Evolutionary conservation across 2,113 vertebrate species (phyloP).

Genomic region (Ornithorhynchus anatinus): DNA sequence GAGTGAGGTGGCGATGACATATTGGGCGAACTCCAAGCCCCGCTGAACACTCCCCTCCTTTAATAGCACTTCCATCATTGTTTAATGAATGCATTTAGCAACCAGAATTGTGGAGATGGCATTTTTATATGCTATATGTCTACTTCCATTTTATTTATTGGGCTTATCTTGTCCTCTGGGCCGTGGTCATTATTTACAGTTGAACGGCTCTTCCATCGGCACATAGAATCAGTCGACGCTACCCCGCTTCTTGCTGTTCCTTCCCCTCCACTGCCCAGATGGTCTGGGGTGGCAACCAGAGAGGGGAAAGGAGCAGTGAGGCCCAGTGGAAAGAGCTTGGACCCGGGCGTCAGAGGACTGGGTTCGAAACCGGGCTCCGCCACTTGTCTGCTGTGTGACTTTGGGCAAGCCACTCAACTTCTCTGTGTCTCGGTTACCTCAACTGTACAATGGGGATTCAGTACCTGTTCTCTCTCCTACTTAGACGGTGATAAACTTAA

Average conservation of each 20-base stretch:
- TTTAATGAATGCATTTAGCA: constrained; percentile 53
- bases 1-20: no score
- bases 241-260: not conserved
- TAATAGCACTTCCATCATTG: constrained; percentile 44
- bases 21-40: no score
- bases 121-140: constrained; percentile 47
- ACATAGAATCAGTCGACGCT: constrained; percentile 1
- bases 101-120: constrained; percentile 21
- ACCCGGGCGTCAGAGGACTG: no score
- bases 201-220: constrained; percentile 24
- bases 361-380: no score
- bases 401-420: no score
- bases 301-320: not conserved
- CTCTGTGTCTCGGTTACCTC: no score
- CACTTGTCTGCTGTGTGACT: no score
- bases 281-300: not conserved
- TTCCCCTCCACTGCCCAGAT: constrained; percentile 1
- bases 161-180: constrained; percentile 37
- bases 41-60: constrained; percentile 10
- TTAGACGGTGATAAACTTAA: no score
- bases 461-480: no score
- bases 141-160: constrained; percentile 46
- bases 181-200: constrained; percentile 40
- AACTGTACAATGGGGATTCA: no score
- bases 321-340: not conserved